Evolutionary conservation across 2,113 vertebrate genomes (phyloP), one percentile per base, ranked within the genome.

Genomic region (Syngnathus typhle): DNA sequence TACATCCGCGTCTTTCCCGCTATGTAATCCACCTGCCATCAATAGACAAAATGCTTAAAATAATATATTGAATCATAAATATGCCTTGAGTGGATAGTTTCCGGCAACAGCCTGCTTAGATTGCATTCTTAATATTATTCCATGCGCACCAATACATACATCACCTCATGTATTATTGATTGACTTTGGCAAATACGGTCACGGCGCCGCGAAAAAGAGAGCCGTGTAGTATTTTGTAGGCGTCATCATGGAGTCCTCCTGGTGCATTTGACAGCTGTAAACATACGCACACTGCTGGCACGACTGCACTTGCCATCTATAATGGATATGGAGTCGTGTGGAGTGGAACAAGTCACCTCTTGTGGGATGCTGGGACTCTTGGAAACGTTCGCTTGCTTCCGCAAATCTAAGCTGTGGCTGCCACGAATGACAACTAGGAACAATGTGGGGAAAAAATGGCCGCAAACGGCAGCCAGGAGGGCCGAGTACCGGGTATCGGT

Each of bases 181-280:
- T 77, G 64, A 78, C 71, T 60, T 46, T 69, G 18, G 47, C 64
- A 77, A 76, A 82, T 82, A 77, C 71, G 68, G 70, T 76, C 76
- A 75, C 74, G 60, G 65, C 68, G 65, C 67, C 59, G 68, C 38
- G 23, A 43, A 27, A 27, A 44, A 12, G 10, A 27, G 58, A 69
- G 74, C 60, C 54, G 70, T 72, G 37, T 61, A 61, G 18, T 74
- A 55, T 74, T 76, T 81, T 74, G 43, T 68, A 71, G 56, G 55
- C 63, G 44, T 60, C 80, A 69, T 69, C 58, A 71, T 56, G 69
- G 77, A 72, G 73, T 79, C 82, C 78, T 80, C 60, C 15, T 55
- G 78, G 72, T 70, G 67, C 76, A 74, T 80, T 78, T 80, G 79
- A 83, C 82, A 81, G 72, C 60, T 86, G 84, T 85, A 88, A 88